phyloP scores from a whole-genome alignment of 2,888 invertebrate genomes.

The Cantharis lateralis region DNA sequence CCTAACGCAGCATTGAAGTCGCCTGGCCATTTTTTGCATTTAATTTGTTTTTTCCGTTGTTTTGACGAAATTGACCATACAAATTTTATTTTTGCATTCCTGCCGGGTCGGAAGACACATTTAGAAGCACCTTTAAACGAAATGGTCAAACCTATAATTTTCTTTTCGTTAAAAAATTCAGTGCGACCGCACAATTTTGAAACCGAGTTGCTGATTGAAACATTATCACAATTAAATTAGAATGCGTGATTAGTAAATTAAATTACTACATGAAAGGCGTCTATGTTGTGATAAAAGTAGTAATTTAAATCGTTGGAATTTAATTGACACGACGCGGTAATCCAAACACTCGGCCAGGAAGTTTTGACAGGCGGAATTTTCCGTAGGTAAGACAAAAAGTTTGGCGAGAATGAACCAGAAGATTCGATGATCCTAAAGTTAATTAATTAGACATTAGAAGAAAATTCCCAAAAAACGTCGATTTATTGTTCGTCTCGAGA shows the following conservation, averaged over 20 bases:
- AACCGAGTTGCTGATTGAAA: not conserved
- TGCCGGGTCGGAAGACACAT: not conserved
- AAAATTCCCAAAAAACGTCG: not conserved
- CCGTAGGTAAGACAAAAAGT: not conserved
- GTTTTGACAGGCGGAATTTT: not conserved
- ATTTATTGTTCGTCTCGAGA: not conserved
- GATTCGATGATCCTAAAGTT: not conserved
- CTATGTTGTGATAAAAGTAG: not conserved
- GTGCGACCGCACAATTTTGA: not conserved
- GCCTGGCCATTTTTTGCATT: not conserved
- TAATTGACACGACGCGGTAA: not conserved
- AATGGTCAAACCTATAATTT: not conserved
- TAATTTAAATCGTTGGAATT: not conserved
- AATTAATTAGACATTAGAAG: not conserved
- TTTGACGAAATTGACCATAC: not conserved
- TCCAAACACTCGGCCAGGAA: not conserved
- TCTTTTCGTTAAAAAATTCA: not conserved
- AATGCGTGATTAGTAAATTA: not conserved
- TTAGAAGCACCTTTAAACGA: not conserved
- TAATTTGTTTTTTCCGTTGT: not conserved
- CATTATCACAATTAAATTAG: not conserved
- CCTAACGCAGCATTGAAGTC: slow-evolving; percentile 13
- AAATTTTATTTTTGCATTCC: not conserved
- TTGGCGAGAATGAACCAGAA: not conserved
- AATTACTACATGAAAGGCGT: not conserved